Percentiles rank a stretch among this genome's conserved stretches.
Evolutionary conservation across 2,888 invertebrate species (phyloP).

Genomic region (Hartigia nigra): DNA sequence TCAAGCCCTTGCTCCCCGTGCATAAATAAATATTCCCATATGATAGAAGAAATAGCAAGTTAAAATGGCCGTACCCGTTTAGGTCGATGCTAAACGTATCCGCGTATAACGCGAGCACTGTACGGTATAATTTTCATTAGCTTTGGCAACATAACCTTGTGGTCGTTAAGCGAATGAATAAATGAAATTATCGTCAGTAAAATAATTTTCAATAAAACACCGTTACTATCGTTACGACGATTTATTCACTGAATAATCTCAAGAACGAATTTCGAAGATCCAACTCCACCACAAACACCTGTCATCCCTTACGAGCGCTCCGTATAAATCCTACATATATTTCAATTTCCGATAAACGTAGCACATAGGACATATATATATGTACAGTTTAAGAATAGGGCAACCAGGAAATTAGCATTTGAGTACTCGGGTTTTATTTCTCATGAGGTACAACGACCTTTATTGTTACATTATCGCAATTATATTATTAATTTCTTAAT

Average conservation of each 20-base stretch:
- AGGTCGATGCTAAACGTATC: not conserved
- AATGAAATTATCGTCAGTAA: not conserved
- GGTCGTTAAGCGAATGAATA: not conserved
- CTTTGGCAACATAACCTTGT: too few relatives aligned
- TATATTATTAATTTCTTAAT: constrained; percentile 54
- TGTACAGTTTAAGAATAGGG: not conserved
- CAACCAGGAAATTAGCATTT: constrained; percentile 7
- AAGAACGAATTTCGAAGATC: not conserved
- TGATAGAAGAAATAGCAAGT: constrained; percentile 36
- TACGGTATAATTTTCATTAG: not conserved
- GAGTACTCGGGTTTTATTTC: constrained; percentile 53
- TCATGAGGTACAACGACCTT: constrained; percentile 60
- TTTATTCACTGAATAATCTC: not conserved
- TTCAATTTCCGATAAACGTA: not conserved
- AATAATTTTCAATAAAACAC: not conserved
- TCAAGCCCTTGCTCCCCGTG: constrained; percentile 74
- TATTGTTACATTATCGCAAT: constrained; percentile 61
- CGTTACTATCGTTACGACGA: not conserved
- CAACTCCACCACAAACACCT: not conserved
- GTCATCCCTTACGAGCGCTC: not conserved
- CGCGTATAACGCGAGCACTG: not conserved
- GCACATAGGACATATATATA: not conserved
- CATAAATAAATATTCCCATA: constrained; percentile 41
- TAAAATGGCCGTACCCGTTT: not conserved
- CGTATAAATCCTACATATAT: not conserved